These are phyloP conservation scores for Oreohelix idahoensis DNA, from an alignment of 1,140 invertebrate genomes.

Conservation along the genomic window DNA sequence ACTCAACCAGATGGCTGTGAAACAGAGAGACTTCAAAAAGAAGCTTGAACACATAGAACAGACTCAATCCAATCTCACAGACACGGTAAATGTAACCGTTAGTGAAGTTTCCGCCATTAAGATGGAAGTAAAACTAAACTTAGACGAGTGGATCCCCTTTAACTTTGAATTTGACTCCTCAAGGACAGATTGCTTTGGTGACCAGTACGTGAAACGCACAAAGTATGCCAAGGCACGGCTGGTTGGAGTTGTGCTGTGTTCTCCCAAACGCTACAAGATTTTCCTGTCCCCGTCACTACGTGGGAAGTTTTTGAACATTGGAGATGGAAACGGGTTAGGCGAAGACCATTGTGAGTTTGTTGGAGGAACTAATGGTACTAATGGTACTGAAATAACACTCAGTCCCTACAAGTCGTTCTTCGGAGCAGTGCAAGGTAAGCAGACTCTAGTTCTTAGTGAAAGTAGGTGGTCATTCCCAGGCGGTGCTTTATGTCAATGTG, in stretches of 20 bases:
- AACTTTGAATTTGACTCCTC: conserved; percentile 54
- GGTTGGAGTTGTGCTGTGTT: conserved; percentile 65
- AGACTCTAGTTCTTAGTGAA: not conserved
- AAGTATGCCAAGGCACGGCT: conserved; percentile 47
- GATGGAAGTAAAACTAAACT: conserved; percentile 46
- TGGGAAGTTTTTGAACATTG: conserved; percentile 64
- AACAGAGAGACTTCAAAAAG: conserved; percentile 37
- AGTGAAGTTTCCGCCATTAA: conserved; percentile 34
- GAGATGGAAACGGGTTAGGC: conserved; percentile 57
- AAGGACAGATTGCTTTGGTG: conserved; percentile 56
- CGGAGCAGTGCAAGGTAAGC: conserved; percentile 42
- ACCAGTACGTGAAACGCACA: conserved; percentile 58
- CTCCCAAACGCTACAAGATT: conserved; percentile 61
- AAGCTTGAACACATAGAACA: conserved; percentile 15
- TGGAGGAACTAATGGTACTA: conserved; percentile 54
- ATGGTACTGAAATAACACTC: conserved; percentile 37
- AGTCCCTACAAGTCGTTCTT: conserved; percentile 31
- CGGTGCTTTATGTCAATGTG: too few relatives aligned
- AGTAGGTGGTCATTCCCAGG: too few relatives aligned
- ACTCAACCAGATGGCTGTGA: conserved; percentile 30
- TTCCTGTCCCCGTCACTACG: conserved; percentile 57
- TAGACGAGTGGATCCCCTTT: conserved; percentile 56
- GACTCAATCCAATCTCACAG: conserved; percentile 12
- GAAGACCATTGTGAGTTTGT: conserved; percentile 71
- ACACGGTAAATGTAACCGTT: conserved; percentile 23